Base-by-base conservation (phyloP, 2,888 invertebrate species). In the Leptopilina syphax region DNA sequence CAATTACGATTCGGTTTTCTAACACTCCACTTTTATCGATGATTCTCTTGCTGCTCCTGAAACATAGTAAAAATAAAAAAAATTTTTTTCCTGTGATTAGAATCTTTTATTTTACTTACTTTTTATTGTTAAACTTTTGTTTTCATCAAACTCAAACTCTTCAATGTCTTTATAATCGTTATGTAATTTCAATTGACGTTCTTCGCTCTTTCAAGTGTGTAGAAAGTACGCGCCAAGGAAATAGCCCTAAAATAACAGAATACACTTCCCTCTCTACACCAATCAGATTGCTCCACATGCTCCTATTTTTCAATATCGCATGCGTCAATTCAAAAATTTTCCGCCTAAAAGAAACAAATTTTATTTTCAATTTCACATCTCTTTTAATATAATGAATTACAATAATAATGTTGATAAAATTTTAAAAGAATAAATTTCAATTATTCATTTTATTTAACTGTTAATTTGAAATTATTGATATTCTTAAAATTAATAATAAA, bases 231-330 rank as follows among this genome's bases (percentile, higher is more conserved):
- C 91, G 91, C 91, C 91, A 91, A 92, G 91, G 90, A 91, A 91
- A 91, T 91, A 89, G 90, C 88, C 89, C 85, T 87, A 90, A 91
- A 91, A 91, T 91, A 92, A 87, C 88, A 82, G 83, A 84, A 85
- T 88, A 85, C 89, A 90, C 89, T 90, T 90, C 85, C 84, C 83
- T 83, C 79, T 73, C 77, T 86, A 83, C 86, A 86, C 93, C 93
- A 93, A 93, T 93, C 86, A 87, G 85, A 82, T 87, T 82, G 88
- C 87, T 93, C 93, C 93, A 93, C 93, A 93, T 93, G 93, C 92
- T 91, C 88, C 84, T 85, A 82, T 83, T 82, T 83, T 78, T 68
- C 77, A 77, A 81, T 67, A n/a, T 79, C 27, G 65, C 73, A 47
- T 57, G 60, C 63, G 67, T 68, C 47, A 76, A 73, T 65, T 44